phyloP scores from a whole-genome alignment of 2,113 vertebrate genomes.

The Delphinapterus leucas region DNA sequence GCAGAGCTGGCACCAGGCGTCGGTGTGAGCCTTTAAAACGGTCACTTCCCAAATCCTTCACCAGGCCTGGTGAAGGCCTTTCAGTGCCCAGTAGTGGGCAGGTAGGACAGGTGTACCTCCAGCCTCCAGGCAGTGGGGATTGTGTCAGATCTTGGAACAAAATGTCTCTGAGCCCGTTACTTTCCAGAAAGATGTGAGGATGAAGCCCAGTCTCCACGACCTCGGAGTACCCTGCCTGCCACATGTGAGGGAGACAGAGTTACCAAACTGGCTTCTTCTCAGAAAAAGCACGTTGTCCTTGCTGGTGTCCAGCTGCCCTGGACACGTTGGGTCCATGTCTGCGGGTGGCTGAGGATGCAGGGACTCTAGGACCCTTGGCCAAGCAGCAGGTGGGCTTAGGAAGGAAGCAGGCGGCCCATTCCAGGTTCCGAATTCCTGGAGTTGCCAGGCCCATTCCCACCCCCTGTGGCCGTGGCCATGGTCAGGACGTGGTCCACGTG shows the following conservation, averaged over 20 bases:
- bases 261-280: neutral
- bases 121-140: neutral
- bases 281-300: accelerated
- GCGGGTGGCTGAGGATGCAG: neutral
- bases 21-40: neutral
- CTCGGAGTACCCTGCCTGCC: too few species aligned
- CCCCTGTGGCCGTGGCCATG: accelerated
- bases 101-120: neutral
- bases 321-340: accelerated
- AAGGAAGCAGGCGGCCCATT: neutral
- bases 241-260: neutral
- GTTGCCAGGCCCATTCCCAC: accelerated
- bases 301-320: accelerated
- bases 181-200: too few species aligned
- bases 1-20: neutral
- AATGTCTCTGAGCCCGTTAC: too few species aligned
- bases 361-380: neutral
- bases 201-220: too few species aligned
- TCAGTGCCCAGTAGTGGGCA: neutral
- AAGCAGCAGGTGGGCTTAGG: neutral
- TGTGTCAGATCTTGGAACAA: too few species aligned
- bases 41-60: neutral
- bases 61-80: neutral
- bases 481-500: neutral
- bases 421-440: neutral